These are phyloP conservation scores for Cepphus grylle DNA, from an alignment of 2,113 vertebrate species.

Conservation along the genomic window DNA sequence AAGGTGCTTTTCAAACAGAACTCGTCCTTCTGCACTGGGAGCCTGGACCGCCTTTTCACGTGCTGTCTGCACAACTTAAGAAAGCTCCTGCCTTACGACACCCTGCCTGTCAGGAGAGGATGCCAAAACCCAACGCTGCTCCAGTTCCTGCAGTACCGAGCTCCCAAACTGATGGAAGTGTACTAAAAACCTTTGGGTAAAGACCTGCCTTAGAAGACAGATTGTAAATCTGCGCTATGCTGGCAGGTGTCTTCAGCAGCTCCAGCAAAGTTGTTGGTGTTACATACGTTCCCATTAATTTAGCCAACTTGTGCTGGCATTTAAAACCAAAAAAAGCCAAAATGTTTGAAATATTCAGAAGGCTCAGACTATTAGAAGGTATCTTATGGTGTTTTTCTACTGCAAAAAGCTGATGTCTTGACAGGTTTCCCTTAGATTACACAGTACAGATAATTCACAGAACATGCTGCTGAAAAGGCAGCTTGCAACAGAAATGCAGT, in stretches of 20 bases:
- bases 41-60: background rate
- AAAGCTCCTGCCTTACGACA: background rate
- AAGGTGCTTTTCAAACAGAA: constrained; percentile 56
- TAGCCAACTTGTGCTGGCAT: background rate
- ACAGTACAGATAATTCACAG: background rate
- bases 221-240: background rate
- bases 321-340: background rate
- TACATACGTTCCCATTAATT: background rate
- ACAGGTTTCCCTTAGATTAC: background rate
- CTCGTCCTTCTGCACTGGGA: background rate
- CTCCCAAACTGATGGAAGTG: background rate
- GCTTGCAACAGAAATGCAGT: background rate
- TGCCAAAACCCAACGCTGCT: background rate
- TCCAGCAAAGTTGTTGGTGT: background rate
- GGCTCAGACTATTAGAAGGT: background rate
- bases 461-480: background rate
- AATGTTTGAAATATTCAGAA: background rate
- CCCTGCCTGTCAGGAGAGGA: background rate
- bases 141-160: background rate
- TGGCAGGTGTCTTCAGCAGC: background rate
- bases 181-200: background rate
- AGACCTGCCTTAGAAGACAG: background rate
- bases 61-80: background rate
- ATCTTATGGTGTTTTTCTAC: rapidly evolving
- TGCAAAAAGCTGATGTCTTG: background rate